Conservation (phyloP, 2,113 vertebrate species). For the Pelmatolapia mariae region DNA sequence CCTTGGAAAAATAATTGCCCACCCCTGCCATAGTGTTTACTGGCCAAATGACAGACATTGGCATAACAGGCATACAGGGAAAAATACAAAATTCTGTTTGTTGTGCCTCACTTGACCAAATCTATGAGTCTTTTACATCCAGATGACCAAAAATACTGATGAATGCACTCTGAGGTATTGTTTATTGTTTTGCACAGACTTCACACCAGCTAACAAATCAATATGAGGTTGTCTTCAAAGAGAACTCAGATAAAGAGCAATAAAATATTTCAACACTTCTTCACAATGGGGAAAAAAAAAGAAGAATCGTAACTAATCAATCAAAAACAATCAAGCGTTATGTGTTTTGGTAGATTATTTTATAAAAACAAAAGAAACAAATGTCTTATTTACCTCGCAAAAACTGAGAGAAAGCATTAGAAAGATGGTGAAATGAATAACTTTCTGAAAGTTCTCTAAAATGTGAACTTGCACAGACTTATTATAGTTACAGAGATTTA, state of each 20-base stretch:
- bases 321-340: neutral
- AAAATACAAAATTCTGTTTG: neutral
- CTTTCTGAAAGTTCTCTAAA: neutral
- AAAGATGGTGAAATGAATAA: neutral
- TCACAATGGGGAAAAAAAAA: neutral
- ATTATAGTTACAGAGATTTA: neutral
- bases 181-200: neutral
- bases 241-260: neutral
- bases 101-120: neutral
- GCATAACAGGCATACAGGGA: neutral
- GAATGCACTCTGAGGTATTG: neutral
- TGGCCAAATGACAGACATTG: neutral
- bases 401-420: neutral
- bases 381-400: fast-evolving
- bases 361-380: neutral
- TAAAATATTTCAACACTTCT: fast-evolving
- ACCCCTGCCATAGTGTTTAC: neutral
- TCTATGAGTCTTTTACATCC: neutral
- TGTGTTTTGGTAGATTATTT: neutral
- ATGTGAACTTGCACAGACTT: fast-evolving
- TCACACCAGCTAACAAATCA: neutral
- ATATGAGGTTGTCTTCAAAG: neutral
- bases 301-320: neutral
- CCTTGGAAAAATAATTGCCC: neutral
- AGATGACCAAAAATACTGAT: neutral